Percentiles rank a stretch among this genome's conserved stretches.
phyloP scores from a whole-genome alignment of 2,797 vertebrate genomes.

The Enteromius unitaeniatus region DNA sequence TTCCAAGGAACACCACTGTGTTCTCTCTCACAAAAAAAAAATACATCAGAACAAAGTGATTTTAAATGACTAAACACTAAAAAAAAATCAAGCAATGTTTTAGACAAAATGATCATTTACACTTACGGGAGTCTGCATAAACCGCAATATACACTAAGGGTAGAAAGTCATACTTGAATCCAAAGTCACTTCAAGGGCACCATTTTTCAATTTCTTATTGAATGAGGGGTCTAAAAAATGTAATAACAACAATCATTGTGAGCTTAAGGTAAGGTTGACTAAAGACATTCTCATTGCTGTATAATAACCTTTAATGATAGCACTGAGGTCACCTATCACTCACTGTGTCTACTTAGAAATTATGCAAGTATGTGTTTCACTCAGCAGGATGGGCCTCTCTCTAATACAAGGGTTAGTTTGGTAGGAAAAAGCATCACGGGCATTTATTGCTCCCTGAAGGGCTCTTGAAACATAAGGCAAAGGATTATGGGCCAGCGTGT shows the following conservation, averaged over 20 bases:
- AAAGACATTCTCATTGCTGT: background rate
- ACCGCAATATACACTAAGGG: background rate
- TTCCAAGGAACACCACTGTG: background rate
- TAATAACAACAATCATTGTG: slow-evolving; percentile 6
- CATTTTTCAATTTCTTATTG: background rate
- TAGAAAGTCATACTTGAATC: background rate
- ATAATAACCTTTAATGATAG: background rate
- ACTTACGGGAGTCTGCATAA: background rate
- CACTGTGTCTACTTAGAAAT: background rate
- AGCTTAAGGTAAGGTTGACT: background rate
- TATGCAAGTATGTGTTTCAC: slow-evolving; percentile 25
- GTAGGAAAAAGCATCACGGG: slow-evolving; percentile 22
- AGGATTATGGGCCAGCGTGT: slow-evolving; percentile 15
- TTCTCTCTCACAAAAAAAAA: background rate
- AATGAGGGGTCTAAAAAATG: background rate
- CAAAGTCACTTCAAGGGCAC: slow-evolving; percentile 10
- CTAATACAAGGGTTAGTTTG: slow-evolving; percentile 13
- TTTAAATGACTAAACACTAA: slow-evolving; percentile 5
- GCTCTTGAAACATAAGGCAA: slow-evolving; percentile 21
- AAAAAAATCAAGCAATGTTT: background rate
- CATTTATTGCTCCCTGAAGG: slow-evolving; percentile 42
- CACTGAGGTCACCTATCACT: slow-evolving; percentile 19
- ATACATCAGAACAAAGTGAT: background rate
- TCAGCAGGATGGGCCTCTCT: slow-evolving; percentile 6
- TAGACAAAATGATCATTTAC: background rate